These are phyloP conservation scores for Drosophila athabasca DNA, from an alignment of 1,140 invertebrate species.

Conservation along the genomic window DNA sequence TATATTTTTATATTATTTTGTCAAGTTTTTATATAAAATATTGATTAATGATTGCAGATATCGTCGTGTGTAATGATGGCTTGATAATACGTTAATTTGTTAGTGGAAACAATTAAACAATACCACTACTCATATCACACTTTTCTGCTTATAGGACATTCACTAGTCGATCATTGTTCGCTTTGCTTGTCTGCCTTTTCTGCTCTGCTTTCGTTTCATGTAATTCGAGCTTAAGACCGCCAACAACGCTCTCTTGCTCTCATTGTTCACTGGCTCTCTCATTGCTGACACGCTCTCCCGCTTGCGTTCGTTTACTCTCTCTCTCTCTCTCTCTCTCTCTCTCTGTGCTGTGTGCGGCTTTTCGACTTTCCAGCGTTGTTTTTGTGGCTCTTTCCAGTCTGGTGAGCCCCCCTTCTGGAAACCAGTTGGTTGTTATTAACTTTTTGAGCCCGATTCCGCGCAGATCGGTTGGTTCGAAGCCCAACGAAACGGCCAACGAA, in stretches of 20 bases:
- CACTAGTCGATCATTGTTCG: background rate
- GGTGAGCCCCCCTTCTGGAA: slow-evolving; percentile 27
- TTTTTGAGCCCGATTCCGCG: slow-evolving; percentile 60
- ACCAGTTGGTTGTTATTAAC: slow-evolving; percentile 75
- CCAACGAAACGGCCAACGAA: background rate
- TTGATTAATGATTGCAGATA: no score
- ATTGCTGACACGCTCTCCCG: slow-evolving; percentile 7
- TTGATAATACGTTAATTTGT: background rate
- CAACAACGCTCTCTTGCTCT: slow-evolving; percentile 14
- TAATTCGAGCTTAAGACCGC: slow-evolving; percentile 49
- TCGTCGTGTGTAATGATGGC: no score
- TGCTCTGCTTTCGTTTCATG: slow-evolving; percentile 47
- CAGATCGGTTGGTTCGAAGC: slow-evolving; percentile 54
- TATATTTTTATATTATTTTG: no score
- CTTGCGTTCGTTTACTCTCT: background rate
- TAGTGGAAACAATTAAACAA: no score
- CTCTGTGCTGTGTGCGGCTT: slow-evolving; percentile 29
- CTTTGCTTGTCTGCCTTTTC: slow-evolving; percentile 2
- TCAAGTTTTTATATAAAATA: no score
- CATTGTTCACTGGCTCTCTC: slow-evolving; percentile 2
- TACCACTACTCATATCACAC: background rate
- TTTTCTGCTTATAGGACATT: background rate
- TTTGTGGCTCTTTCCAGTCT: slow-evolving; percentile 27
- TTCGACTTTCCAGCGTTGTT: slow-evolving; percentile 33
- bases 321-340: slow-evolving; percentile 12